Evolutionary conservation across 2,797 vertebrate genomes (phyloP).

Genomic region (Phalanger gymnotis): DNA sequence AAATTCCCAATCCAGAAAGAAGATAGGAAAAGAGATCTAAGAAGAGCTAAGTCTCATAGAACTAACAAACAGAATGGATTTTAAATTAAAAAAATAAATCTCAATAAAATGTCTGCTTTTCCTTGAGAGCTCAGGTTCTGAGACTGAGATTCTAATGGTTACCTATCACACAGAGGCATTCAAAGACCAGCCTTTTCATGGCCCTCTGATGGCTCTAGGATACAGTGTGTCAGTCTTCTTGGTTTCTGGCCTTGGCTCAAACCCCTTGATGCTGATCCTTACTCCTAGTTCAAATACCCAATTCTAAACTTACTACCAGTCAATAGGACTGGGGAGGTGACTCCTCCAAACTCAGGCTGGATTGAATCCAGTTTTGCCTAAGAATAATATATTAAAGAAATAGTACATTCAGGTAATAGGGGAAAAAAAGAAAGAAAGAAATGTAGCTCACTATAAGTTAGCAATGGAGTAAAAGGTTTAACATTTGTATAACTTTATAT

Average conservation of each 20-base stretch:
- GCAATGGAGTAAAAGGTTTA: not conserved
- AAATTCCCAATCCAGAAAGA: not conserved
- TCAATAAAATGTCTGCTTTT: not conserved
- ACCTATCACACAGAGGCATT: not conserved
- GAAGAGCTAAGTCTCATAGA: not conserved
- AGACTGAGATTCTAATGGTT: not conserved
- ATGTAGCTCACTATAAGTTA: not conserved
- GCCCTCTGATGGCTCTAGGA: no score
- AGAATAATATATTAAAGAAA: not conserved
- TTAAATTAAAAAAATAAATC: not conserved
- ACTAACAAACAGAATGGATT: not conserved
- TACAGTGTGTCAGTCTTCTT: not conserved
- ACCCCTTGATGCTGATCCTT: not conserved
- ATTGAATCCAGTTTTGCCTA: not conserved
- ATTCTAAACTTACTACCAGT: not conserved
- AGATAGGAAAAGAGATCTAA: not conserved
- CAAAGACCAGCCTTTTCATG: not conserved
- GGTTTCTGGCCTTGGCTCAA: not conserved
- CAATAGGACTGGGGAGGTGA: not conserved
- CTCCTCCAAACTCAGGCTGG: not conserved
- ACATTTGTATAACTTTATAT: not conserved
- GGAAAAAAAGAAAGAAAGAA: not conserved
- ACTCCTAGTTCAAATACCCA: not conserved
- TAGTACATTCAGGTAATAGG: not conserved
- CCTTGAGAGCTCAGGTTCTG: not conserved